phyloP scores from a whole-genome alignment of 2,113 vertebrate species.

The Bubo bubo region DNA sequence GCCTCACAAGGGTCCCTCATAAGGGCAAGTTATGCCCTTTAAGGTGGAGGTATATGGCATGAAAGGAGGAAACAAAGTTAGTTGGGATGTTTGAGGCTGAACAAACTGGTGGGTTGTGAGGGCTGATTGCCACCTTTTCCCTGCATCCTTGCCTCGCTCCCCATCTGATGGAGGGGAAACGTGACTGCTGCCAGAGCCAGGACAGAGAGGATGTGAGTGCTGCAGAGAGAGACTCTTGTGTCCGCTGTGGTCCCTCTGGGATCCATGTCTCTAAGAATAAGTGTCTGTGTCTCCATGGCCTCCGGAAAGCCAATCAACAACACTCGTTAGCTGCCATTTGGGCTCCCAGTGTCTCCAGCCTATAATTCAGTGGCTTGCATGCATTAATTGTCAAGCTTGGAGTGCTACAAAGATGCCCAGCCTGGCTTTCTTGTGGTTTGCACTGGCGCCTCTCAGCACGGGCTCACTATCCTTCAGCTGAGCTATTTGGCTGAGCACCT shows the following conservation, averaged over 20 bases:
- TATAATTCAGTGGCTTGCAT: slow-evolving; percentile 58
- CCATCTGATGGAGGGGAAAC: fast-evolving
- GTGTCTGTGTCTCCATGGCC: slow-evolving; percentile 64
- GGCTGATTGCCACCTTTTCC: neutral
- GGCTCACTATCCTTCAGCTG: neutral
- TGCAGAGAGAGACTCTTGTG: neutral
- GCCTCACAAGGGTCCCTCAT: neutral
- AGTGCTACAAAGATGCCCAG: slow-evolving; percentile 54
- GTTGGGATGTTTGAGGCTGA: neutral
- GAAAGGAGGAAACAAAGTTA: neutral
- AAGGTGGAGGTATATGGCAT: fast-evolving
- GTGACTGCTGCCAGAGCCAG: neutral
- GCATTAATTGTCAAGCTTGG: slow-evolving; percentile 58
- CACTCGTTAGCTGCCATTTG: slow-evolving; percentile 60
- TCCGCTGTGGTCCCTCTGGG: neutral
- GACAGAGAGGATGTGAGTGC: neutral
- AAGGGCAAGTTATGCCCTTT: neutral
- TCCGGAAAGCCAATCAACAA: slow-evolving; percentile 62
- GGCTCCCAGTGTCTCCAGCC: slow-evolving; percentile 62
- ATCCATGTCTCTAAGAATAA: slow-evolving; percentile 58
- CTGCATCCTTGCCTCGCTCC: neutral
- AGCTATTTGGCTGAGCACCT: neutral
- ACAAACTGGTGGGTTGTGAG: fast-evolving
- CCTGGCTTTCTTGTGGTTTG: slow-evolving; percentile 64
- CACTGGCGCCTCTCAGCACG: slow-evolving; percentile 52